Percentiles rank a stretch among this genome's conserved stretches.
These are phyloP conservation scores for Xenops minutus DNA, from an alignment of 2,797 vertebrate species.

Conservation along the genomic window DNA sequence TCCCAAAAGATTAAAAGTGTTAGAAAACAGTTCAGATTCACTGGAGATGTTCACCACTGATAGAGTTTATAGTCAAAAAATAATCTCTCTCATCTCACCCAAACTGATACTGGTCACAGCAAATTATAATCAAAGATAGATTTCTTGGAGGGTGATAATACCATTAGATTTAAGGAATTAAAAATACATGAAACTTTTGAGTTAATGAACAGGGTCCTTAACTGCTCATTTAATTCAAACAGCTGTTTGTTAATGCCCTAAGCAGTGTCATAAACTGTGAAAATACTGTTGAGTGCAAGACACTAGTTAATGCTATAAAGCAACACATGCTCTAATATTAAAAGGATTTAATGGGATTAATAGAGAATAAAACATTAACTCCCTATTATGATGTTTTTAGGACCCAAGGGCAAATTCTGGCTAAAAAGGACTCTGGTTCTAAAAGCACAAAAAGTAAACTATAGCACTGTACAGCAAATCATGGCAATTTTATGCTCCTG, in stretches of 20 bases:
- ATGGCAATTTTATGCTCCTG: slow-evolving; percentile 83
- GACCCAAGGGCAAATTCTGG: slow-evolving; percentile 85
- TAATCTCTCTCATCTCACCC: slow-evolving; percentile 60
- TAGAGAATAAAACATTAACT: slow-evolving; percentile 88
- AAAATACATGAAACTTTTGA: slow-evolving; percentile 89
- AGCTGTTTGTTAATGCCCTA: slow-evolving; percentile 89
- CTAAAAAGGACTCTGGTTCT: slow-evolving; percentile 80
- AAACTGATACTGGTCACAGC: slow-evolving; percentile 75
- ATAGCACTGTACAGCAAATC: slow-evolving; percentile 84
- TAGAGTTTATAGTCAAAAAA: slow-evolving; percentile 73
- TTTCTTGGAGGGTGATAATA: slow-evolving; percentile 82
- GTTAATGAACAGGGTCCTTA: slow-evolving; percentile 88
- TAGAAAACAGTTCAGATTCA: slow-evolving; percentile 70
- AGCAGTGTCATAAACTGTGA: slow-evolving; percentile 89
- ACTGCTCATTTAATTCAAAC: slow-evolving; percentile 89
- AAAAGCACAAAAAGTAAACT: slow-evolving; percentile 81
- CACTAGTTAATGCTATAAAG: slow-evolving; percentile 88
- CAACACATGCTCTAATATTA: slow-evolving; percentile 88
- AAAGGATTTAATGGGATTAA: slow-evolving; percentile 88
- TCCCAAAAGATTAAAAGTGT: slow-evolving; percentile 72
- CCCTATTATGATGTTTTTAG: slow-evolving; percentile 84
- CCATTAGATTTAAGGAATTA: slow-evolving; percentile 86
- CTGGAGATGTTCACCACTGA: slow-evolving; percentile 55
- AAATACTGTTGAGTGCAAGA: slow-evolving; percentile 87
- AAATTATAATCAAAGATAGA: slow-evolving; percentile 84